Base-by-base conservation (phyloP, 1,140 invertebrate genomes). In the Sycophaga agraensis region DNA sequence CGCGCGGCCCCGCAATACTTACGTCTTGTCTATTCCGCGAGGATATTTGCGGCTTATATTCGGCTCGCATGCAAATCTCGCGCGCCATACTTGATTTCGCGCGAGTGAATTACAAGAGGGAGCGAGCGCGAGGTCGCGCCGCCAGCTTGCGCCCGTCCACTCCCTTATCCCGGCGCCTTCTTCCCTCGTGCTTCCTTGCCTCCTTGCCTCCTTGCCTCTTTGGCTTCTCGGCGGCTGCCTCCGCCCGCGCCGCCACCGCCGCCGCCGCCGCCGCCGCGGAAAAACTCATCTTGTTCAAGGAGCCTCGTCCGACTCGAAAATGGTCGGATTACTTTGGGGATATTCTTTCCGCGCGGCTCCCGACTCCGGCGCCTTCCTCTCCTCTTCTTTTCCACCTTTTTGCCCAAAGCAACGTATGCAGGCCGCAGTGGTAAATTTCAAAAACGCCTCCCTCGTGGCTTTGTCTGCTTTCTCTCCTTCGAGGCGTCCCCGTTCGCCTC, bases 51-150 rank as follows among this genome's bases (percentile, higher is more conserved):
- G 66, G 71, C 72, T 74, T 71, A 74, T 75, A 76, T 75, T 77
- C 72, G 68, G 73, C 75, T 76, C 70, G 69, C 72, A 78, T 78
- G 76, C 73, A 78, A 78, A 78, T 78, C 75, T 77, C 69, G 43
- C 31, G 22, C 31, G 16, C 69, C 71, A 70, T 75, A 77, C 73
- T 78, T 78, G 76, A 77, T 77, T 78, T 77, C 76, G 70, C 73
- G 60, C 71, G 70, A 69, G 67, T 74, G 72, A 69, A 66, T 69
- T 70, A 67, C 56, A 59, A 43, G 53, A 46, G 31, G 17, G 6
- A 45, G 22, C 7, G 26, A 24, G n/a, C 17, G 4, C 17, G 42
- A 49, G 16, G 48, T 39, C 55, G 17, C 42, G 1, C 1, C 50
- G 28, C 19, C 19, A 26, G 7, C 16, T 35, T 24, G 9, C 24